phyloP scores from a whole-genome alignment of 2,797 vertebrate genomes.

The Megalops cyprinoides region DNA sequence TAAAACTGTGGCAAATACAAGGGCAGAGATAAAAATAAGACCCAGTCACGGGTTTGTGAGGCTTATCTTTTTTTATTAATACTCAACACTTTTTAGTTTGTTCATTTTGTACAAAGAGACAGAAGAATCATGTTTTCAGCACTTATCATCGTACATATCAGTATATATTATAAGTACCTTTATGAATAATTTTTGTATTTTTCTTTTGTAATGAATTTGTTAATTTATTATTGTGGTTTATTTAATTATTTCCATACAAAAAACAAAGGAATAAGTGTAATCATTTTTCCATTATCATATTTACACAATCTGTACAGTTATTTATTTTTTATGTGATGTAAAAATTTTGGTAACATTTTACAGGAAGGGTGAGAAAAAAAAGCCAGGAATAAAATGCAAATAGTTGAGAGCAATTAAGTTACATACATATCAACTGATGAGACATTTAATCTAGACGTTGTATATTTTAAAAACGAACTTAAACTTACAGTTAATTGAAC shows the following conservation, averaged over 20 bases:
- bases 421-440: slow-evolving; percentile 60
- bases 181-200: slow-evolving; percentile 67
- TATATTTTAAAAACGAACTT: slow-evolving; percentile 40
- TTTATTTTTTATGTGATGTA: slow-evolving; percentile 71
- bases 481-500: slow-evolving; percentile 15
- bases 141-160: slow-evolving; percentile 75
- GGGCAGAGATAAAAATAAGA: slow-evolving; percentile 46
- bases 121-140: slow-evolving; percentile 76
- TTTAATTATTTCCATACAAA: slow-evolving; percentile 74
- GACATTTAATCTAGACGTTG: slow-evolving; percentile 58
- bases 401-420: slow-evolving; percentile 65
- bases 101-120: slow-evolving; percentile 80
- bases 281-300: slow-evolving; percentile 71
- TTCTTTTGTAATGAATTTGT: slow-evolving; percentile 69
- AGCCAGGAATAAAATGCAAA: slow-evolving; percentile 70
- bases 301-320: slow-evolving; percentile 82
- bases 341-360: slow-evolving; percentile 73
- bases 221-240: slow-evolving; percentile 75
- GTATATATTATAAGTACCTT: slow-evolving; percentile 77
- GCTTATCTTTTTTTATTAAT: slow-evolving; percentile 78
- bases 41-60: slow-evolving; percentile 52
- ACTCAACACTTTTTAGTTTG: slow-evolving; percentile 78
- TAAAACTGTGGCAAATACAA: slow-evolving; percentile 23
- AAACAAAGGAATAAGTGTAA: slow-evolving; percentile 66
- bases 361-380: slow-evolving; percentile 74